A percentile compares a stretch with the other conserved stretches of the same genome.
Evolutionary conservation across 2,888 invertebrate genomes (phyloP).

Genomic region (Strigamia maritima): DNA sequence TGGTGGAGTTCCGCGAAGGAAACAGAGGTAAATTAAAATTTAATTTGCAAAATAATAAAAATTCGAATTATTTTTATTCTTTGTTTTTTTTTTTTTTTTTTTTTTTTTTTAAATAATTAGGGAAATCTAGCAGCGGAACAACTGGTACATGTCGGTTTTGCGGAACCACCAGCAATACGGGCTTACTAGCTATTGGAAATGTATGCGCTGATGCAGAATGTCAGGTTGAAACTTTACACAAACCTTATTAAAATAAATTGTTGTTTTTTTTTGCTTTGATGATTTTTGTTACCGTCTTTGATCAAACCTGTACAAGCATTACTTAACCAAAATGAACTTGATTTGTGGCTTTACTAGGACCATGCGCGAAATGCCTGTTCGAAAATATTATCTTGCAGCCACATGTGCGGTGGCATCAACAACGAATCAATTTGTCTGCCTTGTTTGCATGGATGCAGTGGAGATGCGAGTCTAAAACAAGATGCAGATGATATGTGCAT

Average conservation of each 20-base stretch:
- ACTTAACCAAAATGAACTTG: neutral
- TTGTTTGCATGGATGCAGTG: slow-evolving; percentile 78
- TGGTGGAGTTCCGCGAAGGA: slow-evolving; percentile 75
- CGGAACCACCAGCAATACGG: slow-evolving; percentile 75
- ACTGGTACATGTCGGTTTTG: slow-evolving; percentile 86
- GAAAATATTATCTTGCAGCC: slow-evolving; percentile 79
- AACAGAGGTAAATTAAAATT: slow-evolving; percentile 38
- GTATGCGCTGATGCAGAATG: slow-evolving; percentile 93
- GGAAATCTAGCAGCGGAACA: slow-evolving; percentile 46
- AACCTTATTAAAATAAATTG: neutral
- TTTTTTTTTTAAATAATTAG: no score
- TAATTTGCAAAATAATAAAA: slow-evolving; percentile 41
- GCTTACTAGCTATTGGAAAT: slow-evolving; percentile 84
- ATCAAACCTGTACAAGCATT: neutral
- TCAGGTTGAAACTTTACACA: slow-evolving; percentile 59
- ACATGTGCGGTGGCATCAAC: slow-evolving; percentile 89
- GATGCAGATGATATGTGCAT: slow-evolving; percentile 99
- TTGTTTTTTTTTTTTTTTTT: no score
- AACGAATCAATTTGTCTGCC: slow-evolving; percentile 80
- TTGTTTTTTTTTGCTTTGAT: slow-evolving; percentile 28
- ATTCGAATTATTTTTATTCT: slow-evolving; percentile 39
- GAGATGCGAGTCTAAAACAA: slow-evolving; percentile 65
- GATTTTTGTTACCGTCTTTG: neutral
- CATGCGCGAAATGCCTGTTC: slow-evolving; percentile 77
- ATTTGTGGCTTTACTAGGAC: slow-evolving; percentile 56